Evolutionary conservation across 2,797 vertebrate genomes (phyloP), one percentile per base, ranked within the genome.

Genomic region (Rhodeus uyekii): DNA sequence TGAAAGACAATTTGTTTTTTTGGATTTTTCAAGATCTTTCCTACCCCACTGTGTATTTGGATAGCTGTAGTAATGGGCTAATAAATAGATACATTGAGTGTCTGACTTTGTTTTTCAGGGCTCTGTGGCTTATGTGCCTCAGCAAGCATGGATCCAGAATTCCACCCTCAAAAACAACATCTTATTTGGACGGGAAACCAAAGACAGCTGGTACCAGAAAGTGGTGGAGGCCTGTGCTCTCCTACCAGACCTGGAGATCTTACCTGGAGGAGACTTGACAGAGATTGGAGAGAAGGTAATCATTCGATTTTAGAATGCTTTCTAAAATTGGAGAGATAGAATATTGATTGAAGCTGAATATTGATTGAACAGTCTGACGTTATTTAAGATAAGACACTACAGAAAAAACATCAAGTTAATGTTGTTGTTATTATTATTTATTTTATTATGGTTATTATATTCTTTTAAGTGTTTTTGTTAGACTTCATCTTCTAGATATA

Each of bases 121-220:
- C 46, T 96, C 96, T 0, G 93, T 99, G 86, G 98, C 98, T 50
- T 99, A 97, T 0, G 95, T 99, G 81, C 94, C 98, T 7, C 98
- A 99, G 91, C 97, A 98, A 91, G 96, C 98, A 32, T 99, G 98
- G 98, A 97, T 99, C 87, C 98, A 99, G 90, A 99, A 99, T 4
- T 91, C 96, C n/a, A 96, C 96, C 1, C 92, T 99, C 80, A 94
- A 92, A 86, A 95, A 96, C 55, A 99, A 99, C 91, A 95, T 99
- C 4, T 29, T 96, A 10, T 99, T 99, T 81, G 98, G 98, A 9
- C 96, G 93, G 73, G 94, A 95, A 81, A 85, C 81, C 77, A 94
- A 89, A 42, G 94, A 96, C 82, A 82, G 27, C n/a, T 92, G 92
- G 86, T 99, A 99, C 63, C 93, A 94, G 60, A 44, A 78, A 0